phyloP scores from a whole-genome alignment of 2,113 vertebrate genomes.

The Pycnonotus jocosus region DNA sequence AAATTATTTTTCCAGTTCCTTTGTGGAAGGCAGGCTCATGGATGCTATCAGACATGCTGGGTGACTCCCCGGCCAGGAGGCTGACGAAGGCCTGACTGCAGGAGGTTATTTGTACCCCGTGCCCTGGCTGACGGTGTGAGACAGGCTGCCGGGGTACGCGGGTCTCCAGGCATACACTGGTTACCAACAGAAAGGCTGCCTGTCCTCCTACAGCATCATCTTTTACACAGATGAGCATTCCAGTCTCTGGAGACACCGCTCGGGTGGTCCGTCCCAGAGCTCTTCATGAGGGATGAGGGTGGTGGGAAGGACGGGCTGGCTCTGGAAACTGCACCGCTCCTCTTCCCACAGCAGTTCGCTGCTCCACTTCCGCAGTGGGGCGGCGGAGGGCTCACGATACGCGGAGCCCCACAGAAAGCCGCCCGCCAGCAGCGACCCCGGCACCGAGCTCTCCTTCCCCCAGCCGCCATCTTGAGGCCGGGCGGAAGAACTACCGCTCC shows the following conservation, averaged over 20 bases:
- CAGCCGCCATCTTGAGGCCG: neutral
- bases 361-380: neutral
- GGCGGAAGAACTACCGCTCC: slow-evolving; percentile 25
- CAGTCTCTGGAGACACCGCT: neutral
- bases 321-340: neutral
- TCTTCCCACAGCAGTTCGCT: neutral
- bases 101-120: neutral
- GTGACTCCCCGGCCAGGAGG: no score
- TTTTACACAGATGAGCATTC: no score
- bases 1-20: neutral
- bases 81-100: no score
- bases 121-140: rapidly evolving
- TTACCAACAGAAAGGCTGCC: neutral
- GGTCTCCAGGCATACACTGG: rapidly evolving
- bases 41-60: rapidly evolving
- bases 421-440: rapidly evolving
- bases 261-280: rapidly evolving
- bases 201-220: neutral
- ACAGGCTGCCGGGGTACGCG: neutral
- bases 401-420: rapidly evolving
- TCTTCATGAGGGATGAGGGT: rapidly evolving
- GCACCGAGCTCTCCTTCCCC: rapidly evolving
- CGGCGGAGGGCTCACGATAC: rapidly evolving
- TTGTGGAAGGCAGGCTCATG: neutral
- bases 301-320: neutral